A percentile compares a stretch with the other conserved stretches of the same genome.
Conservation (phyloP, 2,888 invertebrate species). For the Gymnocheta viridis region DNA sequence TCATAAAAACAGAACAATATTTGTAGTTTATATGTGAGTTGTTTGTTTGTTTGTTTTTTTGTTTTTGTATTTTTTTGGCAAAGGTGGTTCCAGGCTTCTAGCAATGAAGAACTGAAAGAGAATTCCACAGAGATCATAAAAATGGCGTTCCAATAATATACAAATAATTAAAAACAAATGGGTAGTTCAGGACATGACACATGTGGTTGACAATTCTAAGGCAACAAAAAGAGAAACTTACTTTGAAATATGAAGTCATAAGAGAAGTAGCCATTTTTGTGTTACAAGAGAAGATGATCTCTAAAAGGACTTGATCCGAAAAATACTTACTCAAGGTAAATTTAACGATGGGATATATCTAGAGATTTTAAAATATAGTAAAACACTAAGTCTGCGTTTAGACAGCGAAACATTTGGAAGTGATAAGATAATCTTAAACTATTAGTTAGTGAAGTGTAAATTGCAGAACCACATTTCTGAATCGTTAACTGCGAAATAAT, state of each 20-base stretch:
- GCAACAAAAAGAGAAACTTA: neutral
- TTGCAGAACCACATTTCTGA: no score
- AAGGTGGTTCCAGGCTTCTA: neutral
- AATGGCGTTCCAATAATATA: slow-evolving; percentile 19
- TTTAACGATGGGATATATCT: no score
- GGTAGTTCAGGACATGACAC: neutral
- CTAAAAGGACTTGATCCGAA: neutral
- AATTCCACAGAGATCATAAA: neutral
- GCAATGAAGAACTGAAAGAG: neutral
- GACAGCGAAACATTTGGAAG: no score
- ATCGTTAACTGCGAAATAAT: no score
- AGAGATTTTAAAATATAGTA: no score
- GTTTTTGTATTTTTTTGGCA: neutral
- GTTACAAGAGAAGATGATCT: neutral
- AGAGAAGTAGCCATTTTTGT: no score
- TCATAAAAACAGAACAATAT: slow-evolving; percentile 4
- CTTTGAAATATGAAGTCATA: neutral
- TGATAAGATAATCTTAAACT: no score
- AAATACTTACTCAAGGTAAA: no score
- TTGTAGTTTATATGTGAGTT: neutral
- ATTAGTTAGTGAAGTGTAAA: no score
- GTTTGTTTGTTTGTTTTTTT: neutral
- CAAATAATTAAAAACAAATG: neutral
- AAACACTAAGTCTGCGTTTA: no score
- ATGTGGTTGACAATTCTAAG: neutral